These are phyloP conservation scores for Oryzias dopingdopingensis DNA, from an alignment of 2,797 vertebrate genomes.

Conservation along the genomic window DNA sequence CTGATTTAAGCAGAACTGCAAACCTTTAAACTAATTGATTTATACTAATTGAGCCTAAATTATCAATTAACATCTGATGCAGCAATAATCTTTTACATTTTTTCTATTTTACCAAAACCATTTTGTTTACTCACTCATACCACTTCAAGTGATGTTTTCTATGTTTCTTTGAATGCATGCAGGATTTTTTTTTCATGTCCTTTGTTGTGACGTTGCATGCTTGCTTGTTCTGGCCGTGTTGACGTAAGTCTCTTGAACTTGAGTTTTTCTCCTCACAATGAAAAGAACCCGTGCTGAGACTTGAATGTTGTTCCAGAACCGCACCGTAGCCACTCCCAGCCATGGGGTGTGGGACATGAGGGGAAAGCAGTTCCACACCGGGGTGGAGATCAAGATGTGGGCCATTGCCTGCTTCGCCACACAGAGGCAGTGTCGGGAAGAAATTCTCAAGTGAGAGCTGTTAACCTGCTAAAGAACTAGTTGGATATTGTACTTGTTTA, in stretches of 20 bases:
- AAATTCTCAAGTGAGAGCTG: conserved; percentile 92
- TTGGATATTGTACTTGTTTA: no score
- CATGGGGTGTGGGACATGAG: conserved; percentile 99
- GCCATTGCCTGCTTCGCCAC: conserved; percentile 98
- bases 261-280: conserved; percentile 36
- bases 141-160: no score
- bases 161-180: conserved; percentile 10
- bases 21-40: no score
- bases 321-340: conserved; percentile 96
- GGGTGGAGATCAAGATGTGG: conserved; percentile 99
- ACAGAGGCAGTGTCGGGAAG: conserved; percentile 96
- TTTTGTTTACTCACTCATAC: no score
- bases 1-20: no score
- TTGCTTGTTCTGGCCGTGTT: conserved; percentile 8
- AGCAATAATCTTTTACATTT: no score
- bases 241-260: conserved; percentile 20
- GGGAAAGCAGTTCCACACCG: conserved; percentile 97
- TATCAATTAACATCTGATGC: no score
- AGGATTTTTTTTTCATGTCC: conserved; percentile 3
- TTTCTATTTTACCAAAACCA: no score
- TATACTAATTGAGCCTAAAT: no score
- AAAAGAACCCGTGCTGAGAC: conserved; percentile 47
- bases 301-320: conserved; percentile 84
- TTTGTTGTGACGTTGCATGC: background rate
- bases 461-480: background rate